phyloP scores from a whole-genome alignment of 1,140 invertebrate genomes.

The Leucophenga varia region DNA sequence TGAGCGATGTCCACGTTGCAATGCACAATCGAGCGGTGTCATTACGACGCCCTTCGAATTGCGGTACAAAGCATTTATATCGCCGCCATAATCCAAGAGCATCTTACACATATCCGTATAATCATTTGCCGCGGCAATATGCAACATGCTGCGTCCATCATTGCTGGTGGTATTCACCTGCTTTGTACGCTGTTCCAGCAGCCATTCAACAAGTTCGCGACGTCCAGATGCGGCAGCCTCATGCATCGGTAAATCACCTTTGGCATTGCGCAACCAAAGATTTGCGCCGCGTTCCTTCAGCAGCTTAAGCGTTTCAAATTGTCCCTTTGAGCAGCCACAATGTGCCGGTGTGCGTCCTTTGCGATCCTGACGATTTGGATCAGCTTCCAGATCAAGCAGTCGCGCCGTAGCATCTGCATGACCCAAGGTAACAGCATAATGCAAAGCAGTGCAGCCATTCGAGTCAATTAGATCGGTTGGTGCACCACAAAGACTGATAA shows the following conservation, averaged over 20 bases:
- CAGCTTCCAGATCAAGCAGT: conserved; percentile 82
- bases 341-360: conserved; percentile 81
- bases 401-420: conserved; percentile 92
- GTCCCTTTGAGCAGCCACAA: conserved; percentile 93
- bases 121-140: conserved; percentile 92
- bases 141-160: conserved; percentile 88
- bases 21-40: conserved; percentile 88
- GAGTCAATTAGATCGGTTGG: conserved; percentile 83
- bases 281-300: conserved; percentile 78
- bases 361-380: conserved; percentile 88
- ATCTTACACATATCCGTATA: conserved; percentile 93
- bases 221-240: conserved; percentile 92
- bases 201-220: conserved; percentile 83
- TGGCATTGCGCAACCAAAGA: conserved; percentile 88
- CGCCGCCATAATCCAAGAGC: conserved; percentile 76
- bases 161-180: conserved; percentile 87
- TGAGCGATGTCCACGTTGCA: conserved; percentile 80
- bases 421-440: conserved; percentile 94
- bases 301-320: conserved; percentile 66
- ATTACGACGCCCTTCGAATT: conserved; percentile 79
- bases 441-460: conserved; percentile 92
- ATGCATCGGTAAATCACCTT: conserved; percentile 89
- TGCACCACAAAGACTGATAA: conserved; percentile 86
- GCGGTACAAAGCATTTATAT: conserved; percentile 80
- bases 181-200: conserved; percentile 77